These are phyloP conservation scores for Synergus itoensis DNA, from an alignment of 2,888 invertebrate genomes.

Conservation along the genomic window DNA sequence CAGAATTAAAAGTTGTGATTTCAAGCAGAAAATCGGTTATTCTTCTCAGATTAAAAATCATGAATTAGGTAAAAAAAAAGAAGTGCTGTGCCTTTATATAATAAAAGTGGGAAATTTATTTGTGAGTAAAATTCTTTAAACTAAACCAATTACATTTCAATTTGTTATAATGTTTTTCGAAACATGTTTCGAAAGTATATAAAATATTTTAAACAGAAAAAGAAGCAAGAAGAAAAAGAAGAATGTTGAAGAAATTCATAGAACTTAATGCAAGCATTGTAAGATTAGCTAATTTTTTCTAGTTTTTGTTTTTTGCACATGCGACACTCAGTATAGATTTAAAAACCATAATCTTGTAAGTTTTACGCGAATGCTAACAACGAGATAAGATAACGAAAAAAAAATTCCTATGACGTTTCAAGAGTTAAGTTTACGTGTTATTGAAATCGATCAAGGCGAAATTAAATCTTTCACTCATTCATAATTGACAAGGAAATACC, in stretches of 20 bases:
- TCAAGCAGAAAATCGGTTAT: neutral
- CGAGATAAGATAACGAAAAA: constrained; percentile 17
- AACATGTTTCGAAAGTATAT: too few species aligned
- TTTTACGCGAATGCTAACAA: constrained; percentile 7
- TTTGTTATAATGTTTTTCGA: too few species aligned
- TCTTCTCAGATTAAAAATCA: neutral
- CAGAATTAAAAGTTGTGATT: constrained; percentile 17
- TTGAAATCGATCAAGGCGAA: constrained; percentile 15
- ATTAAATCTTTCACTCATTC: constrained; percentile 6
- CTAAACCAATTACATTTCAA: too few species aligned
- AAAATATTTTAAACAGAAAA: too few species aligned
- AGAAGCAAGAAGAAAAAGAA: too few species aligned
- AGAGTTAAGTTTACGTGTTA: constrained; percentile 1
- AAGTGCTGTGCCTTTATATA: too few species aligned
- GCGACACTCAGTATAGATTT: neutral
- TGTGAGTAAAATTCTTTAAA: neutral
- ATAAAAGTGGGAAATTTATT: neutral
- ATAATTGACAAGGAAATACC: neutral
- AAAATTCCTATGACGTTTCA: constrained; percentile 22
- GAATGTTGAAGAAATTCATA: too few species aligned
- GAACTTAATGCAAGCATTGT: too few species aligned
- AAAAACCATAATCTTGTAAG: constrained; percentile 20
- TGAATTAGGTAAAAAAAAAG: neutral
- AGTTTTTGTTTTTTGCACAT: neutral
- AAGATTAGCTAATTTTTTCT: neutral